phyloP scores from a whole-genome alignment of 2,888 invertebrate species.

The Rutpela maculata region DNA sequence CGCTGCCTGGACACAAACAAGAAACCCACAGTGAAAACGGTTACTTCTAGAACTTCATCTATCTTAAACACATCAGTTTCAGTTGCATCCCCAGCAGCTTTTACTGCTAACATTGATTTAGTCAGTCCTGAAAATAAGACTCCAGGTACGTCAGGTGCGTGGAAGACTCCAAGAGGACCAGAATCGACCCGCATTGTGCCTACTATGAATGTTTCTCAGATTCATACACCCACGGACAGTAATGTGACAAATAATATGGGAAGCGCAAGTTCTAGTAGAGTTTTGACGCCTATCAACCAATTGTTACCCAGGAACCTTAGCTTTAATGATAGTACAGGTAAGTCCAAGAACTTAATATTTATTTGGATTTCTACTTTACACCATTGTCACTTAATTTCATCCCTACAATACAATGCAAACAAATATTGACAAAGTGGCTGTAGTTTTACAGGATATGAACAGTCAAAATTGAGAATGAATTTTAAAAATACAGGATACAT shows the following conservation, averaged over 20 bases:
- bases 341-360: too few species aligned
- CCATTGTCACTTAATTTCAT: too few species aligned
- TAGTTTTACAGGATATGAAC: too few species aligned
- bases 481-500: too few species aligned
- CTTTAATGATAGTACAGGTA: slow-evolving; percentile 50
- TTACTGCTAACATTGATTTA: too few species aligned
- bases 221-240: background rate
- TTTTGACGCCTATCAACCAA: slow-evolving; percentile 50
- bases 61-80: background rate
- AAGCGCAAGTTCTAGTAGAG: slow-evolving; percentile 35
- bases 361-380: too few species aligned
- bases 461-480: too few species aligned
- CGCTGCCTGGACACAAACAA: background rate
- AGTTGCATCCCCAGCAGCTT: background rate
- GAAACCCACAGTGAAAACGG: background rate
- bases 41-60: background rate
- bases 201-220: background rate
- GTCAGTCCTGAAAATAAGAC: too few species aligned
- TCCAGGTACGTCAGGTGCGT: background rate
- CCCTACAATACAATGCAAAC: too few species aligned
- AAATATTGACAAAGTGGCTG: too few species aligned
- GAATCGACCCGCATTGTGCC: background rate
- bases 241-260: slow-evolving; percentile 4
- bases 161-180: background rate
- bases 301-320: slow-evolving; percentile 41